Evolutionary conservation across 2,797 vertebrate genomes (phyloP), one percentile per base, ranked within the genome.

Genomic region (Ctenochaetus hawaiiensis): DNA sequence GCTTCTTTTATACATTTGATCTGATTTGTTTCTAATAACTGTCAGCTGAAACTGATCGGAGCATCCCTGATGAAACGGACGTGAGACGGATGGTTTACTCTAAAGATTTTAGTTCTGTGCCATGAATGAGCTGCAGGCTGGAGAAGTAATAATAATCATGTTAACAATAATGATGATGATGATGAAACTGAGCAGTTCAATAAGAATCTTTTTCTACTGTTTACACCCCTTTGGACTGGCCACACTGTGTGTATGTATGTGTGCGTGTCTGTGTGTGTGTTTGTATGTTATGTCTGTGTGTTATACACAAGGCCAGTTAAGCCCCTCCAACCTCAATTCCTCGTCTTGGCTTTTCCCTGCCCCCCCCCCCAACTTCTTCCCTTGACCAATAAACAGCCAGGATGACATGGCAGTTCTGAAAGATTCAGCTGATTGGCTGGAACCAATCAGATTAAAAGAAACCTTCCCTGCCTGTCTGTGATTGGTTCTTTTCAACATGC

Each of bases 171-270:
- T 73, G 48, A 76, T 72, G 64, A 78, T 67, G 85, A 85, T 37
- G 72, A 88, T 48, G 71, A 91, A 62, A 90, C 86, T 90, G 89
- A 93, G 91, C 90, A 90, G 88, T 88, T 90, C 77, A 89, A 89
- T 89, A 88, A 83, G 80, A 87, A 81, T 77, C 82, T 81, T 92
- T 93, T 93, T 93, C 86, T 92, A 94, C 90, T 90, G 89, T 93
- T 93, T 93, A 93, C 91, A 93, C 89, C 39, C 81, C 79, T 86
- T 91, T 77, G 75, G 92, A 92, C 92, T 93, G 92, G 92, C 92
- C 92, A 89, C 91, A 92, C 91, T 93, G 92, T 93, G 90, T 90
- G 78, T 87, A 64, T 89, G 71, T 89, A 70, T 90, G 87, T 82
- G 71, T 26, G 79, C 45, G 87, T 81, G 65, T 81, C 22, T 73